Evolutionary conservation across 2,797 vertebrate species (phyloP), one percentile per base, ranked within the genome.

Genomic region (Eutrigla gurnardus): DNA sequence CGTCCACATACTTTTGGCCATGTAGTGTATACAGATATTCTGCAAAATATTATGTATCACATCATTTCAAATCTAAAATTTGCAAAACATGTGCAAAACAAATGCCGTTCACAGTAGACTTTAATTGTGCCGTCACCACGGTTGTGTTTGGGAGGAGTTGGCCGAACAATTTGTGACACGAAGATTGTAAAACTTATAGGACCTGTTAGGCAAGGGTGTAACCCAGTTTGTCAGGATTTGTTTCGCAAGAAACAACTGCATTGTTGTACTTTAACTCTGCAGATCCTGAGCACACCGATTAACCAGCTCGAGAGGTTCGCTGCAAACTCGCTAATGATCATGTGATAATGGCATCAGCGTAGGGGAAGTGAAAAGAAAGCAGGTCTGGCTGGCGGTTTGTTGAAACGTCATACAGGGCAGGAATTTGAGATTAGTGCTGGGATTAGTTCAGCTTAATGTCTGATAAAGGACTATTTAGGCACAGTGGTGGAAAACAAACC

Each of bases 361-460:
- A 3, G 25, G 58, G 32, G 9, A 49, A 60, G 42, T 11, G 40
- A 63, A 77, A 2, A 54, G 54, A 83, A 79, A 82, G 45, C 52
- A 53, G 73, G 75, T 70, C 50, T 67, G 40, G 35, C 1, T 1
- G 50, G 54, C 66, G 49, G 45, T 73, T 47, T 11, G 47, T 62
- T 58, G 42, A 55, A 61, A 80, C 36, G 40, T 84, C 43, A 45
- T 46, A 53, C 32, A 12, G 66, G 53, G 45, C 32, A 83, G 73
- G 78, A 82, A 80, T 86, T 70, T 85, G 25, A 82, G 85, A 89
- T 84, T 84, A 86, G 60, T 0, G n/a, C 32, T 12, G 25, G 50
- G 73, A 91, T 88, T 86, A 83, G 73, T 46, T 84, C 42, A 70
- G 73, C 6, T 80, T 80, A 73, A 61, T 69, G 70, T 75, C 76